phyloP scores from a whole-genome alignment of 2,113 vertebrate species.

The Setophaga petechia region DNA sequence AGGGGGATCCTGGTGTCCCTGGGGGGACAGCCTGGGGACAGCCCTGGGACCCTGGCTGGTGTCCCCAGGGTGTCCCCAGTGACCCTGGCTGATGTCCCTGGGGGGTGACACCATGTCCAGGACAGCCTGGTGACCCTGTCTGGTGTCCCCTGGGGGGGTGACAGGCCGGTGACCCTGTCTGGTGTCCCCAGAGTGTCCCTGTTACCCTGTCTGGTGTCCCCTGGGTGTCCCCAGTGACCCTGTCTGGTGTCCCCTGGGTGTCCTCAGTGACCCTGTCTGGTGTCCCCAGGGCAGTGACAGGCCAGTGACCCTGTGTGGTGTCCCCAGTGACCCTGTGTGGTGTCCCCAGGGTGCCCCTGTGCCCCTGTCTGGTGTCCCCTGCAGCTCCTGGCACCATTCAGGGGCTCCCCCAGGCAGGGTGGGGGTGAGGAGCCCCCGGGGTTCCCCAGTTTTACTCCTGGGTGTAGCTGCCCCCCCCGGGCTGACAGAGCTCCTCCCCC shows the following conservation, averaged over 20 bases:
- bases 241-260: not conserved
- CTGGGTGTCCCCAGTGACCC: not conserved
- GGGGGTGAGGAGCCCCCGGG: not conserved
- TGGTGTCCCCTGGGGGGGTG: not conserved
- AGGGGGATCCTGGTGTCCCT: not conserved
- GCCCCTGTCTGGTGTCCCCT: too few relatives aligned
- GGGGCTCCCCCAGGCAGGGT: rapidly evolving
- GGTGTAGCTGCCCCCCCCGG: rapidly evolving
- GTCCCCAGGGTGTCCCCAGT: too few relatives aligned
- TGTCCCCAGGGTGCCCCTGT: not conserved
- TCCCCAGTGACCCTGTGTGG: not conserved
- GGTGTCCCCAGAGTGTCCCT: not conserved
- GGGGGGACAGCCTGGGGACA: not conserved
- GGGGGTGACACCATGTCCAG: not conserved
- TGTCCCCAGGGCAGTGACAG: rapidly evolving
- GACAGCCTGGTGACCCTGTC: too few relatives aligned
- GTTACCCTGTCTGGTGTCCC: too few relatives aligned
- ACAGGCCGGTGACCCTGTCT: not conserved
- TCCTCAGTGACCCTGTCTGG: too few relatives aligned
- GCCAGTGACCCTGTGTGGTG: not conserved
- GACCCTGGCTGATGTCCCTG: not conserved
- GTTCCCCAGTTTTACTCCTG: not conserved
- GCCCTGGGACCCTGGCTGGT: too few relatives aligned
- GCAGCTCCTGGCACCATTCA: not conserved
- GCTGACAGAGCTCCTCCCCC: not conserved